Percentiles rank a stretch among this genome's conserved stretches.
These are phyloP conservation scores for Nyctibius bracteatus DNA, from an alignment of 2,113 vertebrate species.

Conservation along the genomic window DNA sequence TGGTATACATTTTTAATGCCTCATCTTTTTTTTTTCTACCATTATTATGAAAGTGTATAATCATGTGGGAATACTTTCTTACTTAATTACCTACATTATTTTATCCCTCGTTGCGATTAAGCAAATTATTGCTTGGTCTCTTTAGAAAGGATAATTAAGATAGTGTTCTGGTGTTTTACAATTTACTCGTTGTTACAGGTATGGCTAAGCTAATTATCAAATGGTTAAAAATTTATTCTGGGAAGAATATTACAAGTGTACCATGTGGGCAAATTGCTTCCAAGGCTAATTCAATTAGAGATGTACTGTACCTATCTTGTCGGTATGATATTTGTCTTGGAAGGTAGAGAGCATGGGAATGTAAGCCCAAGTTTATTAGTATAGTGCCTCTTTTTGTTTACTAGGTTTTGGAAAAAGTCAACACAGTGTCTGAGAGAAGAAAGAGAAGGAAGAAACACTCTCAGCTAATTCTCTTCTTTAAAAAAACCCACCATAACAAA, in stretches of 20 bases:
- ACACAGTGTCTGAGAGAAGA: neutral
- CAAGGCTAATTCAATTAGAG: slow-evolving; percentile 14
- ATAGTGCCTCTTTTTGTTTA: neutral
- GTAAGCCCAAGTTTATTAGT: neutral
- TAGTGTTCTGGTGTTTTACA: slow-evolving; percentile 55
- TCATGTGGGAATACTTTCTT: slow-evolving; percentile 58
- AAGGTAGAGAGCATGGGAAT: slow-evolving; percentile 3
- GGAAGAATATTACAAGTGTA: slow-evolving; percentile 5
- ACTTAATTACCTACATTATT: slow-evolving; percentile 64
- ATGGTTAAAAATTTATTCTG: slow-evolving; percentile 64
- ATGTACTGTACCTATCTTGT: neutral
- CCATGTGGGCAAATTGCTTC: neutral
- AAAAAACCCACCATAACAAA: neutral
- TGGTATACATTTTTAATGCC: neutral
- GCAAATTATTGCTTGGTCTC: slow-evolving; percentile 56
- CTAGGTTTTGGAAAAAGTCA: neutral
- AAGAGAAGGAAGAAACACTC: neutral
- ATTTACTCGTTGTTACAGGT: slow-evolving; percentile 67
- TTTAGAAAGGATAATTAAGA: slow-evolving; percentile 70
- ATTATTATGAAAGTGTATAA: slow-evolving; percentile 2
- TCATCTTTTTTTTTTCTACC: neutral
- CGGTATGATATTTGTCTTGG: neutral
- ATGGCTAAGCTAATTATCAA: slow-evolving; percentile 64
- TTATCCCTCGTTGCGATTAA: slow-evolving; percentile 62
- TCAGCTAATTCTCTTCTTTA: neutral